Evolutionary conservation across 2,113 vertebrate genomes (phyloP), one percentile per base, ranked within the genome.

Genomic region (Panurus biarmicus): DNA sequence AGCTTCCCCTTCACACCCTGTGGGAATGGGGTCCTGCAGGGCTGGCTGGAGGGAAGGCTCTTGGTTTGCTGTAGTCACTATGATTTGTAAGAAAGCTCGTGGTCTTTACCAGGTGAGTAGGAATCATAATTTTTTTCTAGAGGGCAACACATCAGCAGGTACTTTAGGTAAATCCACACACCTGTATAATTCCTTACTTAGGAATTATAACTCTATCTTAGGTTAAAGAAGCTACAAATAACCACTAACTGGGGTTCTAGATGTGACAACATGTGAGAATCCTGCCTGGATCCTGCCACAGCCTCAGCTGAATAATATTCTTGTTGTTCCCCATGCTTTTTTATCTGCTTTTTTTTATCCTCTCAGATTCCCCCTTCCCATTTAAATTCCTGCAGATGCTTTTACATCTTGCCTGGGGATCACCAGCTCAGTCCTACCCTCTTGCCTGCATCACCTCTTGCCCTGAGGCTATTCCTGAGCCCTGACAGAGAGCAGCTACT

Each of bases 81-180:
- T 0, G 5, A 36, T 85, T 56, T 78, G 14, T 60, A 64, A 51
- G 61, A 45, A 25, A n/a, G 10, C 40, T 17, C 14, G 1, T 18
- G n/a, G 36, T 26, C 47, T 67, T 92, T 75, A n/a, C 5, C 51
- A 35, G 5, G 12, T 0, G 3, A 76, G 14, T 5, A 54, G 7
- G 6, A 81, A 19, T 45, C 12, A 13, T 9, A 5, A 4, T 24
- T 70, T 75, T 75, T 42, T 42, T 82, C 8, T n/a, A n/a, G 18
- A n/a, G 5, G 5, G 4, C 12, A 64, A 38, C 19, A 17, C 15
- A 16, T 85, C 25, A n/a, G 23, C 6, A 3, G 1, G 1, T 8
- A 47, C 20, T 66, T 40, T 26, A 25, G 31, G 8, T 31, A 36
- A 85, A 90, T 44, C 4, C 26, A 69, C 15, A 35, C 8, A 29